Evolutionary conservation across 2,888 invertebrate species (phyloP), one percentile per base, ranked within the genome.

Genomic region (Neoascia interrupta): DNA sequence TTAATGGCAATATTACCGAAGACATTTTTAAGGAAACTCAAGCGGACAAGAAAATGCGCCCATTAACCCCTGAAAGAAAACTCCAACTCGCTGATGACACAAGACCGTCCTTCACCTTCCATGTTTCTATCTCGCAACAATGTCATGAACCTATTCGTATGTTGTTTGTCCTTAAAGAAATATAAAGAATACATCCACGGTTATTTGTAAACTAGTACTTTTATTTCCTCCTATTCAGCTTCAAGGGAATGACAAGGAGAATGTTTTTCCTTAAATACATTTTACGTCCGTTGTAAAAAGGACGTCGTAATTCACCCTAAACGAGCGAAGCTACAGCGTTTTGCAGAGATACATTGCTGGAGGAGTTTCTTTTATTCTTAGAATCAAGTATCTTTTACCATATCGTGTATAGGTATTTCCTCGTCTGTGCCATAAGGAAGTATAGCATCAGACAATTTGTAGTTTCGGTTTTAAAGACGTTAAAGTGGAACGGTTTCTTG

Each of bases 381-480:
- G n/a, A n/a, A n/a, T n/a, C n/a, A n/a, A n/a, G n/a, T n/a, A n/a
- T n/a, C n/a, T 13, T 16, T 15, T 28, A 16, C 16, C 34, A 23
- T 53, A 41, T 53, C 39, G 10, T 51, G 15, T 16, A 41, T 31
- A 23, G n/a, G 3, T 39, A 19, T 37, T 18, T 51, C 16, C 21
- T 34, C 10, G 11, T 60, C 34, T 18, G 8, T 21, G 5, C 6
- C 5, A 37, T 5, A 16, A 31, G 34, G 15, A 8, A 26, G 21
- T 5, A 3, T 3, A 1, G 18, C 6, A 36, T 37, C 10, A 8
- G 11, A 13, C 10, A 51, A 37, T 45, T 54, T 45, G 31, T 26
- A 64, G 53, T 53, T 53, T 43, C 11, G 21, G 47, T 56, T 56
- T 66, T 66, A 47, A 66, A 56, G 54, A 56, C 31, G 39, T 56